phyloP scores from a whole-genome alignment of 2,113 vertebrate species.

The Elgaria multicarinata region DNA sequence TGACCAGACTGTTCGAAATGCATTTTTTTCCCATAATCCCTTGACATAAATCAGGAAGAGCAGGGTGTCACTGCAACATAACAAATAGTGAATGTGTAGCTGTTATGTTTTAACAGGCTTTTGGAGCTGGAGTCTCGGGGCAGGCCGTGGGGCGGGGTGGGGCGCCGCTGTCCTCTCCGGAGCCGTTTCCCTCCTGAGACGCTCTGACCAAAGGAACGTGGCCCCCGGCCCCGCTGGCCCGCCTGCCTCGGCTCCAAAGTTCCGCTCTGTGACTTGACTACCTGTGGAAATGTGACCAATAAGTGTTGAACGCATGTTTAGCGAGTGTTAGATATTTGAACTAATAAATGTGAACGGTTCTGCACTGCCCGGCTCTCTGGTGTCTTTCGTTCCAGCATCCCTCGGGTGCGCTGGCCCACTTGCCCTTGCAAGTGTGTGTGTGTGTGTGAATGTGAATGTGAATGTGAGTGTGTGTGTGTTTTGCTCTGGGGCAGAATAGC shows the following conservation, averaged over 20 bases:
- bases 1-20: not conserved
- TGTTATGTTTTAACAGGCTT: constrained; percentile 33
- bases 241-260: constrained; percentile 47
- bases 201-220: constrained; percentile 64
- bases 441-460: not conserved
- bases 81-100: constrained; percentile 54
- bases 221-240: constrained; percentile 37
- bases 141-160: not conserved
- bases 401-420: not conserved
- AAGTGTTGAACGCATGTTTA: constrained; percentile 98
- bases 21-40: constrained; percentile 70
- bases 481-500: not conserved
- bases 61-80: constrained; percentile 67
- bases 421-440: too few species aligned
- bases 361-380: constrained; percentile 70
- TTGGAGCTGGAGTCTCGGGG: constrained; percentile 27
- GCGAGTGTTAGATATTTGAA: constrained; percentile 95
- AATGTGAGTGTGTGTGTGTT: not conserved
- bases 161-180: not conserved
- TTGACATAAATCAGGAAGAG: constrained; percentile 71
- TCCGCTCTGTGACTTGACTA: constrained; percentile 93
- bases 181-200: not conserved
- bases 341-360: constrained; percentile 99
- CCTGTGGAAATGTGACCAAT: constrained; percentile 99
- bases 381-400: not conserved